These are phyloP conservation scores for Enteromius unitaeniatus DNA, from an alignment of 2,797 vertebrate genomes.

Conservation along the genomic window DNA sequence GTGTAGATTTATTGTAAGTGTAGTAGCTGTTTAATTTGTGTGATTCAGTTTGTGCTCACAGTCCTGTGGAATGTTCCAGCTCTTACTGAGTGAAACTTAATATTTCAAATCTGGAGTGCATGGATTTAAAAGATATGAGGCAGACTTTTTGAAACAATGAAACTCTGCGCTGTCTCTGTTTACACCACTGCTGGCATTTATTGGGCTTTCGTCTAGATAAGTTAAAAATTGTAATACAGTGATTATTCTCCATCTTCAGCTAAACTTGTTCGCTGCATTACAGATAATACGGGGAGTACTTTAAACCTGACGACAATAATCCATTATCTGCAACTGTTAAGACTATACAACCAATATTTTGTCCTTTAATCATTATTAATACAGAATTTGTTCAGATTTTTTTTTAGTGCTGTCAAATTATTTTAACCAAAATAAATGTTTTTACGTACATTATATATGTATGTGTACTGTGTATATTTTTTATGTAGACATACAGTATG, in stretches of 20 bases:
- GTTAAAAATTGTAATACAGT: no score
- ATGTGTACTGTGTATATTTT: no score
- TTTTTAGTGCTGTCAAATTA: no score
- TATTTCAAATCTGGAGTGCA: slow-evolving; percentile 8
- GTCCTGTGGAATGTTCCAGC: slow-evolving; percentile 18
- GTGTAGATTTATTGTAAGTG: neutral
- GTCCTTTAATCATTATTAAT: neutral
- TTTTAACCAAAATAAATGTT: no score
- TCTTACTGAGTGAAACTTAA: slow-evolving; percentile 15
- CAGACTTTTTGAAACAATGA: slow-evolving; percentile 22
- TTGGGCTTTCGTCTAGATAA: neutral
- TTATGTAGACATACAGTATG: no score
- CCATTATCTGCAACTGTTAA: neutral
- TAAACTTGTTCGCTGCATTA: neutral
- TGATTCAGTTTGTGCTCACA: neutral
- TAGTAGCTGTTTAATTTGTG: neutral
- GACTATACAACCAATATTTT: neutral
- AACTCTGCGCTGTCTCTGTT: slow-evolving; percentile 22
- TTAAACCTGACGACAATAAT: neutral
- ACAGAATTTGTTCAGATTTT: neutral
- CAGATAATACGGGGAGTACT: neutral
- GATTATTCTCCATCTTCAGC: neutral
- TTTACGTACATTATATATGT: no score
- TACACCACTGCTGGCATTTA: slow-evolving; percentile 8
- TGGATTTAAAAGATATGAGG: neutral